phyloP scores from a whole-genome alignment of 1,140 invertebrate genomes.

The Zophobas morio region DNA sequence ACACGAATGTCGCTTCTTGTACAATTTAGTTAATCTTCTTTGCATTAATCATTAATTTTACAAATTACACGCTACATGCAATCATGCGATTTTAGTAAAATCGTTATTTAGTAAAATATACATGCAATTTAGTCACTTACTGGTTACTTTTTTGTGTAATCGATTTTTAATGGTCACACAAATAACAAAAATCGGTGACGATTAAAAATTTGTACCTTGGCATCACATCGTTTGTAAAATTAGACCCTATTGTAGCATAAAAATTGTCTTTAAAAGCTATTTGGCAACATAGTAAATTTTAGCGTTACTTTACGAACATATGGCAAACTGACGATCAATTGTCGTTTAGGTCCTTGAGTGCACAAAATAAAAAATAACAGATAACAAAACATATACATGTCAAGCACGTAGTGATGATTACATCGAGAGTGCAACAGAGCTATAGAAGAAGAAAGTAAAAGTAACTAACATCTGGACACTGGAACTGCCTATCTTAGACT shows the following conservation, averaged over 20 bases:
- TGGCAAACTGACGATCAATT: conserved; percentile 54
- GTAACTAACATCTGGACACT: conserved; percentile 39
- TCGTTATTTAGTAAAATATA: conserved; percentile 32
- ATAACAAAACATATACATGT: conserved; percentile 55
- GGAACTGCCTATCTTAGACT: neutral
- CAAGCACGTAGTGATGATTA: conserved; percentile 54
- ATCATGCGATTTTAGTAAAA: conserved; percentile 15
- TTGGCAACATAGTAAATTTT: conserved; percentile 23
- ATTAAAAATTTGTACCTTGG: conserved; percentile 36
- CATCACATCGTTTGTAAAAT: conserved; percentile 29
- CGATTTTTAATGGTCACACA: conserved; percentile 26
- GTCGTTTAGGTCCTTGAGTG: conserved; percentile 59
- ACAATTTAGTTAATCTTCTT: too few species aligned
- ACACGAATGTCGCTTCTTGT: too few species aligned
- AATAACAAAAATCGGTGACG: conserved; percentile 15
- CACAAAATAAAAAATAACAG: conserved; percentile 55
- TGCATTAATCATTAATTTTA: conserved; percentile 7
- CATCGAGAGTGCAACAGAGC: conserved; percentile 52
- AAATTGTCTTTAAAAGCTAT: conserved; percentile 32
- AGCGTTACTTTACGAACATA: conserved; percentile 52
- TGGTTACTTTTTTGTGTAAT: conserved; percentile 7
- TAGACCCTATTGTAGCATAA: conserved; percentile 7
- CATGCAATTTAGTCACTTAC: conserved; percentile 41
- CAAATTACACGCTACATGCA: conserved; percentile 24
- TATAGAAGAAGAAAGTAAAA: conserved; percentile 34